Conservation (phyloP, 1,140 invertebrate species). For the Drosophila pseudoobscura region DNA sequence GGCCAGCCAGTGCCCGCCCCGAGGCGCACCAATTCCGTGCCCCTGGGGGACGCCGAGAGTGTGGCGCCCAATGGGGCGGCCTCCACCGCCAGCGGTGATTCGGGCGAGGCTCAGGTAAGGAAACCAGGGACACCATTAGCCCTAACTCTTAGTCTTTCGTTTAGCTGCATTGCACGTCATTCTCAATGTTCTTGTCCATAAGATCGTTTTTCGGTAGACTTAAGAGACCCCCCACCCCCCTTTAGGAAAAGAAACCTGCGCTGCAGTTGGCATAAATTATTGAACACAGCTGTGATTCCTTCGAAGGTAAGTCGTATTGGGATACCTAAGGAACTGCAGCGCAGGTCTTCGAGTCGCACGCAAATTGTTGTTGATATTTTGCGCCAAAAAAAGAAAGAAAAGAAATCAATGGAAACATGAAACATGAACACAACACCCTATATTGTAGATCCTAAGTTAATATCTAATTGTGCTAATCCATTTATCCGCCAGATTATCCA, state of each 20-base stretch:
- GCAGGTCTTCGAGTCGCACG: conserved; percentile 38
- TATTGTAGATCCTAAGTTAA: conserved; percentile 21
- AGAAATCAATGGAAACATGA: conserved; percentile 6
- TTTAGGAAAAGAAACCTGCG: conserved; percentile 31
- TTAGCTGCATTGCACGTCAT: conserved; percentile 70
- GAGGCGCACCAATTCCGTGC: conserved; percentile 79
- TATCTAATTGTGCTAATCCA: conserved; percentile 77
- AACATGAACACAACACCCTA: conserved; percentile 47
- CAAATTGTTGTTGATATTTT: conserved; percentile 79
- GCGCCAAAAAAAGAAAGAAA: conserved; percentile 8
- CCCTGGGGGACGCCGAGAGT: conserved; percentile 57
- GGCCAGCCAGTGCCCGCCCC: conserved; percentile 84
- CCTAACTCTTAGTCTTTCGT: conserved; percentile 34
- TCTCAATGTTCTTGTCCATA: conserved; percentile 63
- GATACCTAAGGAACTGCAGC: conserved; percentile 15
- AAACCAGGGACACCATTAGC: conserved; percentile 20
- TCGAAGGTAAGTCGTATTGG: conserved; percentile 41
- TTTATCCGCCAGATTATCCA: conserved; percentile 66
- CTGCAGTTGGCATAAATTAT: conserved; percentile 10
- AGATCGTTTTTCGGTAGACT: conserved; percentile 53
- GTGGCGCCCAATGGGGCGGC: conserved; percentile 51
- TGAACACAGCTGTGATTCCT: neutral
- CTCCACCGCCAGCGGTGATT: conserved; percentile 62
- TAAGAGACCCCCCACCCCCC: conserved; percentile 8
- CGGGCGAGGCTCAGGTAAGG: conserved; percentile 73